A percentile compares a stretch with the other conserved stretches of the same genome.
These are phyloP conservation scores for Antechinus stuartii DNA, from an alignment of 2,113 vertebrate genomes.

Conservation along the genomic window DNA sequence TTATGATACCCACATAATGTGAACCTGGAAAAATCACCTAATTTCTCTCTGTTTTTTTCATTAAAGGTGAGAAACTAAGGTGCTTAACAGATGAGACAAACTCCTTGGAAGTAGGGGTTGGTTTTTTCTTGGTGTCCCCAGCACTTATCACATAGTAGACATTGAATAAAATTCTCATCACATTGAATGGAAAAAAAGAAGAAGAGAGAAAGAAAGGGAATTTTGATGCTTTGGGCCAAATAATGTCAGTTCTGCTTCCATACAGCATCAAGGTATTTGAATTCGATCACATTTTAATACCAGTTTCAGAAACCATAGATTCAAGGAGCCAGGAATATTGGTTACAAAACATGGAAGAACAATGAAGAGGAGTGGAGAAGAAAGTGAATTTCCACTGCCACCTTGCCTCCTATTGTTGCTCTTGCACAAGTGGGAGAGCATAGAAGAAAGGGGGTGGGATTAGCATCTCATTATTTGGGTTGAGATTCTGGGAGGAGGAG, in stretches of 20 bases:
- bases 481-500: not conserved
- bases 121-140: not conserved
- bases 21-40: too few relatives aligned
- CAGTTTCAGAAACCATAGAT: constrained; percentile 52
- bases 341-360: constrained; percentile 8
- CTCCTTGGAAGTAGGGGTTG: not conserved
- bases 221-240: constrained; percentile 65
- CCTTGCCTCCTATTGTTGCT: not conserved
- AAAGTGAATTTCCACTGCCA: constrained; percentile 2
- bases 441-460: not conserved
- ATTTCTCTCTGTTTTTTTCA: too few relatives aligned
- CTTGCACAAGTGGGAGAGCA: not conserved
- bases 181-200: constrained; percentile 39
- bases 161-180: not conserved
- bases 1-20: not conserved
- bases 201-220: constrained; percentile 53
- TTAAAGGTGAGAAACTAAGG: too few relatives aligned
- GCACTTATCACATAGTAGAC: too few relatives aligned
- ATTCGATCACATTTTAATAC: constrained; percentile 25
- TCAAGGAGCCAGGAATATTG: constrained; percentile 40
- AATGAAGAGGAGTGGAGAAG: not conserved
- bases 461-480: not conserved
- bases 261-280: constrained; percentile 51
- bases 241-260: constrained; percentile 62
- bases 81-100: not conserved